Base-by-base conservation (phyloP, 1,140 invertebrate genomes). In the Pararge aegeria region DNA sequence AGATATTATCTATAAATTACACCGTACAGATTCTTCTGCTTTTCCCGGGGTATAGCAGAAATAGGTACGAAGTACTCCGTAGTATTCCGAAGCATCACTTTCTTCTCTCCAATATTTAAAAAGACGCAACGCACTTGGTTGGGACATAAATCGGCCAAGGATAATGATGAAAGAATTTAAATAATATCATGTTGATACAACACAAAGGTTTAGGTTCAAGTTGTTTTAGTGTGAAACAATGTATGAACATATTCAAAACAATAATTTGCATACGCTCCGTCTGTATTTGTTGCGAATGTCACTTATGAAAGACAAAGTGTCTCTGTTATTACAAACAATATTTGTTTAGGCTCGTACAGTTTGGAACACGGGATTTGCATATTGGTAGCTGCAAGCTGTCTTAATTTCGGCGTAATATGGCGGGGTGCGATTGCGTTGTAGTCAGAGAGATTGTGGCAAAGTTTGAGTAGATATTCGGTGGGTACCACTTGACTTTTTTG, bases 321-420 rank as follows among this genome's bases (percentile, higher is more conserved):
- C 63, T 57, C 10, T 66, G 67, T 66, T 70, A 70, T 70, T 70
- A 63, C 53, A 63, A 61, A 57, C 67, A 70, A 70, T 70, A 66
- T 70, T 70, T 70, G 60, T 62, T 66, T 66, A 61, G 64, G 63
- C 58, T 66, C 49, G 52, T 44, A 61, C 52, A 44, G 34, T 40
- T 65, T 60, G 60, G 56, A 64, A 51, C 46, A 53, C 57, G 48
- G 48, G 56, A 66, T 66, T 66, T 66, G 71, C 75, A 78, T 78
- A 78, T 78, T 75, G 75, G 70, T 67, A 70, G 66, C 66, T 68
- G 67, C 70, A 75, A 78, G 75, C 70, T 75, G 73, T 78, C 75
- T 78, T 78, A 78, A 78, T 78, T 78, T 78, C 49, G 66, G 42
- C 70, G 72, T 78, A 78, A 78, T 78, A 66, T 68, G 72, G 54